Base-by-base conservation (phyloP, 2,113 vertebrate species). In the Istiophorus platypterus region DNA sequence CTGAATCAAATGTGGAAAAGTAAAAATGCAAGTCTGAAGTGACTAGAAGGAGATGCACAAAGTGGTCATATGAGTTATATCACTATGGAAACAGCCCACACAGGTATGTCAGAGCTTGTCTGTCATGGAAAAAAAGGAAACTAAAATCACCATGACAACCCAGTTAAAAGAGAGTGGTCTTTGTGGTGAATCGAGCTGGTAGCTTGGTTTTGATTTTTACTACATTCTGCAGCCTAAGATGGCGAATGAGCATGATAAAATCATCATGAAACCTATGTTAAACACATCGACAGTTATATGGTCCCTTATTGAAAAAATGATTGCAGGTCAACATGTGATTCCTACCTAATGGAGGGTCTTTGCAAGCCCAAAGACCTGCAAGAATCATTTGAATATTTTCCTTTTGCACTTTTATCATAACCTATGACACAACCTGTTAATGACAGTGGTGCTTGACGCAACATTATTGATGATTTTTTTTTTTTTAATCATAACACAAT, bases 41-140 rank as follows among this genome's bases (percentile, higher is more conserved):
- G 39, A 75, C 72, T 51, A 61, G 26, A 69, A 67, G 68, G 59
- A 77, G 71, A 67, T 66, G 62, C 59, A 83, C 12, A 26, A 42
- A 15, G 24, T 61, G 58, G 17, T 66, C 70, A 74, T 49, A 51
- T 3, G 62, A 85, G 72, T 80, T 66, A 57, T 11, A 84, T 93
- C 81, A 56, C 91, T 78, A 91, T 89, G 88, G 91, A 89, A 93
- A 94, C 89, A 82, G 88, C 71, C 78, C 65, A 81, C 83, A 89
- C 26, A 9, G 14, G 65, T 89, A 86, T 85, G 71, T 82, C 80
- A 63, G 70, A 72, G 73, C 68, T 80, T 26, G 76, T 81, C 82
- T 57, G 64, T 85, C 78, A 85, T 11, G 39, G 62, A 20, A 52
- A 82, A 87, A 67, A 49, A 56, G 24, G 22, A 64, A 69, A 84